A percentile compares a stretch with the other conserved stretches of the same genome.
Evolutionary conservation across 2,888 invertebrate species (phyloP).

Genomic region (Troides aeacus): DNA sequence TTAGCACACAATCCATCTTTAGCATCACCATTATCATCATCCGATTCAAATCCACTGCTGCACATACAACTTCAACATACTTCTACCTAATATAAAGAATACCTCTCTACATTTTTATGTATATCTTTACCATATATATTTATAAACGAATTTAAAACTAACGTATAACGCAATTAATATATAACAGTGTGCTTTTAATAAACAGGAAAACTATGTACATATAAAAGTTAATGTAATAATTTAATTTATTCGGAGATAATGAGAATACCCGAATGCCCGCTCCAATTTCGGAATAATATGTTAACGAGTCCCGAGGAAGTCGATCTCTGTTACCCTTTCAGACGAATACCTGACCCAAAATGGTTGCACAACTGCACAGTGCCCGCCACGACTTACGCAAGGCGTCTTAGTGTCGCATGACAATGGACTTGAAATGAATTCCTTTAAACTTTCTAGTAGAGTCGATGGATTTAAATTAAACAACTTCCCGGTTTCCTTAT

Average conservation of each 20-base stretch:
- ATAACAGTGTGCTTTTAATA: too few relatives aligned
- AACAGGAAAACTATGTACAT: not conserved
- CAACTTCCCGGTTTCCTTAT: constrained; percentile 20
- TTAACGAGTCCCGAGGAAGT: constrained; percentile 41
- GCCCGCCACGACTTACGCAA: constrained; percentile 51
- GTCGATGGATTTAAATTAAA: constrained; percentile 20
- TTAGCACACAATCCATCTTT: too few relatives aligned
- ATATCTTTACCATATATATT: too few relatives aligned
- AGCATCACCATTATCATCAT: too few relatives aligned
- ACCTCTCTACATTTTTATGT: too few relatives aligned
- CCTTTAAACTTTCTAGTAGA: constrained; percentile 37
- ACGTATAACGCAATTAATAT: too few relatives aligned
- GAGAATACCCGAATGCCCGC: not conserved
- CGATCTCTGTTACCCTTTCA: constrained; percentile 52
- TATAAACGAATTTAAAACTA: too few relatives aligned
- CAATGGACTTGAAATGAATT: constrained; percentile 70
- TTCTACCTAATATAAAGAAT: too few relatives aligned
- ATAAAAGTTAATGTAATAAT: too few relatives aligned
- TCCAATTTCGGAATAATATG: constrained; percentile 14
- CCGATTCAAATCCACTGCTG: too few relatives aligned
- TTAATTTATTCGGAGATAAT: not conserved
- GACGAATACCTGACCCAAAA: constrained; percentile 55
- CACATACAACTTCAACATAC: too few relatives aligned
- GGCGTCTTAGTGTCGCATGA: constrained; percentile 58
- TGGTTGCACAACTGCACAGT: constrained; percentile 55